A percentile compares a stretch with the other conserved stretches of the same genome.
Evolutionary conservation across 2,113 vertebrate genomes (phyloP).

Genomic region (Micronycteris hirsuta): DNA sequence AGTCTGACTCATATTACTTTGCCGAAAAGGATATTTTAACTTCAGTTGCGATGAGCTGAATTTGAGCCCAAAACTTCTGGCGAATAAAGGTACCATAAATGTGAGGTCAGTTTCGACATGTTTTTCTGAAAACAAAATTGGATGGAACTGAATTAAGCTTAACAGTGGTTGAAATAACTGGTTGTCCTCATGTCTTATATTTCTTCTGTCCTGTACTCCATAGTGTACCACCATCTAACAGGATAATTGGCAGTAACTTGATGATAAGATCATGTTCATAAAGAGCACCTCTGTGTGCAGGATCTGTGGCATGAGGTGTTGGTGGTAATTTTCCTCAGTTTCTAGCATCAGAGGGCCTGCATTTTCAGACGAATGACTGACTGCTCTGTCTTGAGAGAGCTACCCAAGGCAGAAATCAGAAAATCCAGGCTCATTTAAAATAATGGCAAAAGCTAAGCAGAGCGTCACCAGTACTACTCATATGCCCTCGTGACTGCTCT

Average conservation of each 20-base stretch:
- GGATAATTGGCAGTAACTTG: background rate
- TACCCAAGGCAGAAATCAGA: background rate
- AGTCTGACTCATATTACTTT: background rate
- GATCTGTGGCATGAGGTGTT: background rate
- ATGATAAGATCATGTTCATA: background rate
- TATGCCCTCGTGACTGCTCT: fast-evolving
- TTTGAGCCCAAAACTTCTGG: background rate
- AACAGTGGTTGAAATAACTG: background rate
- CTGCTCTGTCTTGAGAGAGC: background rate
- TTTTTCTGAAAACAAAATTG: background rate
- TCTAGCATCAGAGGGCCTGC: fast-evolving
- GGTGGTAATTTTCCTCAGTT: background rate
- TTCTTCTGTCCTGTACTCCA: background rate
- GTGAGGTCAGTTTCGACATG: background rate
- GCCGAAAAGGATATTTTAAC: background rate
- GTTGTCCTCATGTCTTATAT: background rate
- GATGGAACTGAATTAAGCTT: background rate
- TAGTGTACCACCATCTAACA: background rate
- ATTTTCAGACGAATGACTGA: background rate
- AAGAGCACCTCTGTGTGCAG: background rate
- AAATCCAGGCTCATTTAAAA: background rate
- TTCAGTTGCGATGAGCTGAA: background rate
- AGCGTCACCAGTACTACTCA: background rate
- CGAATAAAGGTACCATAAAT: background rate
- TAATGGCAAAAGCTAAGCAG: background rate